Base-by-base conservation (phyloP, 2,888 invertebrate species). In the Phengaris arion region DNA sequence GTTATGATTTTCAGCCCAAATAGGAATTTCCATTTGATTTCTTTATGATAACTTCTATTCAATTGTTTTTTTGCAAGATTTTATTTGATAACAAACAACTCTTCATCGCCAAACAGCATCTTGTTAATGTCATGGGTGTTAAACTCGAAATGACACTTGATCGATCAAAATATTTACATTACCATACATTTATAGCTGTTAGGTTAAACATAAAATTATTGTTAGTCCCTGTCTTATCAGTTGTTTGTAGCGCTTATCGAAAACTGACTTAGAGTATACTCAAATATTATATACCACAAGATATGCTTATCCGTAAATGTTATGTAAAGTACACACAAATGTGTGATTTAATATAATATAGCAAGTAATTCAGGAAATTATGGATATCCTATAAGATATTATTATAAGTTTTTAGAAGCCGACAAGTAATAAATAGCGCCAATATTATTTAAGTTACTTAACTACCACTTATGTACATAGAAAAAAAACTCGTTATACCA, bases 241-340 rank as follows among this genome's bases (percentile, higher is more conserved):
- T 35, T 54, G 72, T 72, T 54, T 72, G 52, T 72, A 13, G 10
- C 51, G 35, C 52, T 54, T 72, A 72, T 72, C 72, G 35, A 64
- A 35, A 72, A 15, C 51, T 15, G n/a, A 70, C 48, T 22, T 35
- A 12, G 6, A 6, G 13, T 22, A 57, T 35, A 45, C 35, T 64
- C 64, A 64, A 64, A 64, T 64, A 64, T 64, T 64, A 64, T 64
- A 45, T 64, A 45, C 10, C 35, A 13, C 35, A 35, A 64, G 64
- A 12, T 64, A 59, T 10, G 22, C 8, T 59, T 10, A 22, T 55
- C n/a, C n/a, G 13, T 55, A 59, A 64, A 35, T 64, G 9, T 22
- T 9, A 10, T 35, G 59, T 59, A 35, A 35, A 35, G 35, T 35
- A 35, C 35, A 35, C 35, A 35, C 35, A 2, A 15, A 9, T 6